Evolutionary conservation across 2,888 invertebrate genomes (phyloP).

Genomic region (Epirrhoe tristata): DNA sequence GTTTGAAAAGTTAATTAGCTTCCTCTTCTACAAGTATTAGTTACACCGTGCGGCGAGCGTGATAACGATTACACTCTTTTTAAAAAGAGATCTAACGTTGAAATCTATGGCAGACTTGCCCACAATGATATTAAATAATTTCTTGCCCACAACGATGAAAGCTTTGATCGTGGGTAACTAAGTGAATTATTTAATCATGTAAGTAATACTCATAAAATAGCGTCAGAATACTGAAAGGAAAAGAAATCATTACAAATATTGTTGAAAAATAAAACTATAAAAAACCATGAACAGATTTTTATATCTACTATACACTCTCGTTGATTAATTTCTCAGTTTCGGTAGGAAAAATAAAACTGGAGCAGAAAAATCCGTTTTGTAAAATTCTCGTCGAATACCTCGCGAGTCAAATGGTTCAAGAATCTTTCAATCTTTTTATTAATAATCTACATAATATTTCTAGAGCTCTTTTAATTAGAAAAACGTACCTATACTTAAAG

Average conservation of each 20-base stretch:
- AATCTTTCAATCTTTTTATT: neutral
- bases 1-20: conserved; percentile 12
- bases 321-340: conserved; percentile 11
- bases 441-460: neutral
- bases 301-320: conserved; percentile 8
- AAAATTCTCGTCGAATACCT: neutral
- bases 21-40: neutral
- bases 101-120: neutral
- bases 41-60: neutral
- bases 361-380: neutral
- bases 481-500: neutral
- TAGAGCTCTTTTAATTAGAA: neutral
- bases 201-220: neutral
- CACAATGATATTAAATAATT: too few relatives aligned
- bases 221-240: neutral
- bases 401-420: neutral
- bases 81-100: neutral
- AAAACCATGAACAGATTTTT: neutral
- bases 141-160: neutral
- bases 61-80: neutral
- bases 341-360: neutral
- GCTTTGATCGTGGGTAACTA: neutral
- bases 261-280: neutral
- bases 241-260: neutral
- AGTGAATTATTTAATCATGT: neutral